A percentile compares a stretch with the other conserved stretches of the same genome.
These are phyloP conservation scores for Eupithecia insigniata DNA, from an alignment of 2,888 invertebrate genomes.

Conservation along the genomic window DNA sequence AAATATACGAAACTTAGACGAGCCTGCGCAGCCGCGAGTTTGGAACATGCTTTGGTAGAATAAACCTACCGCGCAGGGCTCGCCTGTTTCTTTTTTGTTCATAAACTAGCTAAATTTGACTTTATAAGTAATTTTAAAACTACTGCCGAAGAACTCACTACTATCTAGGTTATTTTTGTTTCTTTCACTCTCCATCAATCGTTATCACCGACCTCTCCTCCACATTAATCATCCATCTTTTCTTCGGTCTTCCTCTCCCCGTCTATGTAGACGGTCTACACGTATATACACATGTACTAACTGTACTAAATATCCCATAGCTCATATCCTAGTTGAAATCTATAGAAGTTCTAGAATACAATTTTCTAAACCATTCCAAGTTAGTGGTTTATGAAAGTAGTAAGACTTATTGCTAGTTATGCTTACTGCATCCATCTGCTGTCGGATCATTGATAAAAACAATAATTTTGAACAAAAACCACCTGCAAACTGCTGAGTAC, in stretches of 20 bases:
- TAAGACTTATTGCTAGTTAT: background rate
- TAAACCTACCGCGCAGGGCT: background rate
- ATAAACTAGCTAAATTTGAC: background rate
- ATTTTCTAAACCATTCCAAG: background rate
- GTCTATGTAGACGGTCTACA: background rate
- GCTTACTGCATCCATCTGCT: background rate
- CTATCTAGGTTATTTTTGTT: background rate
- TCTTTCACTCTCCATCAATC: background rate
- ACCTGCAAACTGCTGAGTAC: background rate
- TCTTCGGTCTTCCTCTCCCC: background rate
- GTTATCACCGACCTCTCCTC: background rate
- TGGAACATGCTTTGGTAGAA: background rate
- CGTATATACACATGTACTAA: background rate
- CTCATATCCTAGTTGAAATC: background rate
- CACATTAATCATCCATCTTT: background rate
- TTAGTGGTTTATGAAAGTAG: background rate
- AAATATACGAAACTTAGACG: background rate
- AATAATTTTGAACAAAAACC: slow-evolving; percentile 1
- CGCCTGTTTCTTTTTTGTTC: background rate
- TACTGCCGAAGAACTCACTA: background rate
- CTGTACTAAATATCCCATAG: background rate
- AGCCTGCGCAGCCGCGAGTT: background rate
- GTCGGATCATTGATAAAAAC: background rate
- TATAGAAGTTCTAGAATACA: background rate
- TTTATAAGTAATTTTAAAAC: background rate